A percentile compares a stretch with the other conserved stretches of the same genome.
phyloP scores from a whole-genome alignment of 2,113 vertebrate genomes.

The Motacilla alba region DNA sequence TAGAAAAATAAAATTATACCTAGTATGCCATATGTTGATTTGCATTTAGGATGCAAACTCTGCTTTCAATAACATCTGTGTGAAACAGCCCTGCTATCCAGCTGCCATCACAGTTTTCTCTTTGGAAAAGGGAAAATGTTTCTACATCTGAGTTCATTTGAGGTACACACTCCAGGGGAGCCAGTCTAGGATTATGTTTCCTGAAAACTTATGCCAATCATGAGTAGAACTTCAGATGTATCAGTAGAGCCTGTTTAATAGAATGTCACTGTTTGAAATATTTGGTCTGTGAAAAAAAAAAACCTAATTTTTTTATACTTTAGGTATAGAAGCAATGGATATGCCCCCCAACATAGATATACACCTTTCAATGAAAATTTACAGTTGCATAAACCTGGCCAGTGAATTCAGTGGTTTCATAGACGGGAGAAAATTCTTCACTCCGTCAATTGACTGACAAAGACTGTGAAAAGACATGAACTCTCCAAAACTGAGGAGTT shows the following conservation, averaged over 20 bases:
- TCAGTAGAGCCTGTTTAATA: neutral
- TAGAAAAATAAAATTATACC: constrained; percentile 21
- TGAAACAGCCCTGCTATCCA: constrained; percentile 34
- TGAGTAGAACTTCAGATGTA: neutral
- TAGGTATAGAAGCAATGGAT: neutral
- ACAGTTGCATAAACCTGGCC: neutral
- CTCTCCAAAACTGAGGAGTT: neutral
- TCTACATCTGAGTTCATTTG: neutral
- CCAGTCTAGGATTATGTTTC: neutral
- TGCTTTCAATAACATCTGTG: constrained; percentile 53
- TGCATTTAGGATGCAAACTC: constrained; percentile 6
- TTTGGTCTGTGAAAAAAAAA: neutral
- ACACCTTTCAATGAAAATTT: neutral
- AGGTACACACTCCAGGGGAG: neutral
- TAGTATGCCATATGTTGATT: neutral
- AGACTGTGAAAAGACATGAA: neutral
- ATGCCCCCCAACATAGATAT: neutral
- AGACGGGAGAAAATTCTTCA: neutral
- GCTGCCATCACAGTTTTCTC: constrained; percentile 32
- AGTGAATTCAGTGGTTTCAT: neutral
- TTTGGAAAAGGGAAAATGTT: neutral
- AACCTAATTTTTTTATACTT: neutral
- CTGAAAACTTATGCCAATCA: neutral
- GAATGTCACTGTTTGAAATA: neutral
- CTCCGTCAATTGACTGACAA: neutral